phyloP scores from a whole-genome alignment of 2,888 invertebrate genomes.

The Xanthorhoe designata region DNA sequence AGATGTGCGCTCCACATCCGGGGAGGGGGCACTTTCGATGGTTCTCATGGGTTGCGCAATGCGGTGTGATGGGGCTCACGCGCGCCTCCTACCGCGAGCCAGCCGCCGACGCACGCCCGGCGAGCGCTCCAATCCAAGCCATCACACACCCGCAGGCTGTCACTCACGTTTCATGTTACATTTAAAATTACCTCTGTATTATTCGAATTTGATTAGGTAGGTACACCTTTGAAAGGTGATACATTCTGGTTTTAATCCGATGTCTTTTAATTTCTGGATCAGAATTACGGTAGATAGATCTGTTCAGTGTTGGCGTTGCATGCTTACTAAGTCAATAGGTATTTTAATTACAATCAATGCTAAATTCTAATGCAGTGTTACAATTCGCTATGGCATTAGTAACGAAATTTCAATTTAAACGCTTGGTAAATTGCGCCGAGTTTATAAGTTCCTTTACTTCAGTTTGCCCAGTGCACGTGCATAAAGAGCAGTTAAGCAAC shows the following conservation, averaged over 20 bases:
- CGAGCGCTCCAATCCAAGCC: slow-evolving; percentile 57
- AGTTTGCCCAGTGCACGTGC: slow-evolving; percentile 30
- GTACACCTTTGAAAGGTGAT: not conserved
- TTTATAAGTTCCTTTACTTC: slow-evolving; percentile 27
- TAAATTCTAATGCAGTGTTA: slow-evolving; percentile 13
- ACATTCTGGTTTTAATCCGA: not conserved
- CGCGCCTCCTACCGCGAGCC: slow-evolving; percentile 61
- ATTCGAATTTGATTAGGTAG: not conserved
- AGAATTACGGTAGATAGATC: not conserved
- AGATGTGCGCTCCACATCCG: slow-evolving; percentile 79
- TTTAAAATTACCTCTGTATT: not conserved
- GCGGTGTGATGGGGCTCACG: slow-evolving; percentile 73
- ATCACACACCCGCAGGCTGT: slow-evolving; percentile 33
- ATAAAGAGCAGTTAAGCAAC: slow-evolving; percentile 16
- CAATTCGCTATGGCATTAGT: slow-evolving; percentile 37
- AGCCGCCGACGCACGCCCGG: slow-evolving; percentile 31
- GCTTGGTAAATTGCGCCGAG: slow-evolving; percentile 24
- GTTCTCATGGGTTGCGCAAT: slow-evolving; percentile 78
- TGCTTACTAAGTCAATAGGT: not conserved
- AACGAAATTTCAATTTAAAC: slow-evolving; percentile 35
- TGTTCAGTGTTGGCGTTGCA: not conserved
- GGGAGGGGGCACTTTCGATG: slow-evolving; percentile 85
- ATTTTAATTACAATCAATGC: slow-evolving; percentile 5
- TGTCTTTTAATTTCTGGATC: not conserved
- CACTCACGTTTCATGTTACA: slow-evolving; percentile 16